Base-by-base conservation (phyloP, 2,888 invertebrate species). In the Parascotia fuliginaria region DNA sequence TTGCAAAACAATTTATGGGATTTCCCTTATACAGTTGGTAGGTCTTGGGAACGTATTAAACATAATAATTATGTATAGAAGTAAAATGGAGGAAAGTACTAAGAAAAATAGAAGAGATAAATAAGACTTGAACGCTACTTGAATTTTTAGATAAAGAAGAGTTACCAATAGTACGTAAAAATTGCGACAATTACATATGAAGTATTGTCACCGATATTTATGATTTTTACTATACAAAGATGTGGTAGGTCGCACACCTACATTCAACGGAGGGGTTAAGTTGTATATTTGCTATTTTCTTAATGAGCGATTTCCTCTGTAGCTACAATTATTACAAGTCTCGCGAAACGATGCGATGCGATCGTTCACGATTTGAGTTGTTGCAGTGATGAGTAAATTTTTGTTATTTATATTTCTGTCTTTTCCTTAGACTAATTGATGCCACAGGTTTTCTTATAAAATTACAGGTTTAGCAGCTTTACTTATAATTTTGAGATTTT, bases 341-440 rank as follows among this genome's bases (percentile, higher is more conserved):
- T 55, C 49, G 49, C 53, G 27, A 43, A 51, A 44, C 37, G 41
- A 60, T 62, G 41, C 34, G 52, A 59, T 67, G 41, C 34, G 52
- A 59, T 67, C 61, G 55, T 57, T 53, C 59, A 67, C 57, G 67
- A 67, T 40, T 47, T n/a, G 2, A 9, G 37, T 16, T 33, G 29
- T 22, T 56, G 60, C 44, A 45, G 50, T 44, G n/a, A 41, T 55
- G 41, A 61, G 36, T 51, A 62, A 65, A 60, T 57, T 34, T 36
- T 28, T 55, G 38, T 49, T 60, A 65, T 67, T 65, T 38, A 22
- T 29, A 54, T 51, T 49, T 43, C 28, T 55, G 65, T 65, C 55
- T 67, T 68, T 67, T 65, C 69, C 69, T 67, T 58, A 33, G 55
- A 33, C 33, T 52, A 60, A 68, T 65, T 62, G 33, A 16, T 44